A percentile compares a stretch with the other conserved stretches of the same genome.
These are phyloP conservation scores for Columbina picui DNA, from an alignment of 2,113 vertebrate species.

Conservation along the genomic window DNA sequence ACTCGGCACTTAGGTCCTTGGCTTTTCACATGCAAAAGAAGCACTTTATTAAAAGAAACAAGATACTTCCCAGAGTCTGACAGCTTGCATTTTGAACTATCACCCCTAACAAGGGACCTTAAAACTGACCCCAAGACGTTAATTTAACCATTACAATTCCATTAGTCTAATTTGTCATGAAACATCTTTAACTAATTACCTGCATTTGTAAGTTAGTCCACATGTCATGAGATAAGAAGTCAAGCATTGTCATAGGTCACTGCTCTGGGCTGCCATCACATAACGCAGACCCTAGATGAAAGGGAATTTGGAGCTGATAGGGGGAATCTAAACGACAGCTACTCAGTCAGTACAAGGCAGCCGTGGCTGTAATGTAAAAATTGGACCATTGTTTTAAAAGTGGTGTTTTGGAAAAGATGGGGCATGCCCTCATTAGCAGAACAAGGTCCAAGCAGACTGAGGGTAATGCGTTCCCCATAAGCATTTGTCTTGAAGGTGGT, in stretches of 20 bases:
- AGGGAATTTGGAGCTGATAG: slow-evolving; percentile 59
- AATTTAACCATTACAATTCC: slow-evolving; percentile 72
- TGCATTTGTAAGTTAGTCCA: slow-evolving; percentile 71
- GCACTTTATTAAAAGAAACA: slow-evolving; percentile 52
- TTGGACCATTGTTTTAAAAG: slow-evolving; percentile 33
- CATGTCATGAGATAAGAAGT: slow-evolving; percentile 69
- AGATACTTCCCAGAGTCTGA: slow-evolving; percentile 53
- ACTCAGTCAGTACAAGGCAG: slow-evolving; percentile 38
- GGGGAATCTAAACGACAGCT: slow-evolving; percentile 64
- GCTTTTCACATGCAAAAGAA: slow-evolving; percentile 60
- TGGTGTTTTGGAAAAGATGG: slow-evolving; percentile 59
- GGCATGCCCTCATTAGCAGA: slow-evolving; percentile 58
- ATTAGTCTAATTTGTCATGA: slow-evolving; percentile 72
- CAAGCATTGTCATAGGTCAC: slow-evolving; percentile 62
- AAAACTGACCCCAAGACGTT: slow-evolving; percentile 56
- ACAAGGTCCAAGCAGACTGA: slow-evolving; percentile 8
- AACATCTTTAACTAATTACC: slow-evolving; percentile 74
- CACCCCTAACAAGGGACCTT: slow-evolving; percentile 47
- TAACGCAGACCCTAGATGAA: slow-evolving; percentile 68
- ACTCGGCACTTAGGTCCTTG: slow-evolving; percentile 21
- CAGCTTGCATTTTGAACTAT: slow-evolving; percentile 55
- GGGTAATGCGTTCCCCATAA: not conserved
- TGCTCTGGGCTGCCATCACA: slow-evolving; percentile 50
- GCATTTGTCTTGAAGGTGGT: slow-evolving; percentile 45
- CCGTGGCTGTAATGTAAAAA: slow-evolving; percentile 35